These are phyloP conservation scores for Thunnus thynnus DNA, from an alignment of 2,113 vertebrate species.

Conservation along the genomic window DNA sequence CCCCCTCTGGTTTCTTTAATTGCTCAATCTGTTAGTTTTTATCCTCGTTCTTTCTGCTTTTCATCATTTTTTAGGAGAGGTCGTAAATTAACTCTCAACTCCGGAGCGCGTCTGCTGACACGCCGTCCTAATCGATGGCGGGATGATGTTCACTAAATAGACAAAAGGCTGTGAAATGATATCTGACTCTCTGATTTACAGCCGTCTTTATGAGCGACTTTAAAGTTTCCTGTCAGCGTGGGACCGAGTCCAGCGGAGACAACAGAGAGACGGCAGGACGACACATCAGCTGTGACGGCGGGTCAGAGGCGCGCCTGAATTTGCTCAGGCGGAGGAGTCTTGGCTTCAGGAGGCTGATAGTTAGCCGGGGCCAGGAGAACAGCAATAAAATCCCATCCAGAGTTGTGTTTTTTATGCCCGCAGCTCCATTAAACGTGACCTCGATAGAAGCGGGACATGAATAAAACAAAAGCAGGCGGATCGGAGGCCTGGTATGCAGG, in stretches of 20 bases:
- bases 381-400: constrained; percentile 64
- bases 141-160: constrained; percentile 55
- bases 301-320: constrained; percentile 26
- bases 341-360: constrained; percentile 52
- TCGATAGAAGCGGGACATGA: constrained; percentile 61
- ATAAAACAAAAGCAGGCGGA: constrained; percentile 71
- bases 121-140: not conserved
- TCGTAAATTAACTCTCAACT: constrained; percentile 39
- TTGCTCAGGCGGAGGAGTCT: constrained; percentile 18
- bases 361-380: constrained; percentile 48
- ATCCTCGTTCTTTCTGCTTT: constrained; percentile 40
- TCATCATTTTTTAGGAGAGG: constrained; percentile 34
- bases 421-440: constrained; percentile 77
- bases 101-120: not conserved
- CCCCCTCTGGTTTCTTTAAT: constrained; percentile 52
- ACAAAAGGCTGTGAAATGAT: constrained; percentile 41
- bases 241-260: constrained; percentile 4
- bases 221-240: constrained; percentile 19
- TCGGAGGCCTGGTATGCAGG: constrained; percentile 58
- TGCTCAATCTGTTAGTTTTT: constrained; percentile 47
- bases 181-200: constrained; percentile 43
- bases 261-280: not conserved
- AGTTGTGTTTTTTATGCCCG: constrained; percentile 53
- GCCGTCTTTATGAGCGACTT: constrained; percentile 41
- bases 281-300: constrained; percentile 35